phyloP scores from a whole-genome alignment of 2,113 vertebrate genomes.

The Melanocharis versteri region DNA sequence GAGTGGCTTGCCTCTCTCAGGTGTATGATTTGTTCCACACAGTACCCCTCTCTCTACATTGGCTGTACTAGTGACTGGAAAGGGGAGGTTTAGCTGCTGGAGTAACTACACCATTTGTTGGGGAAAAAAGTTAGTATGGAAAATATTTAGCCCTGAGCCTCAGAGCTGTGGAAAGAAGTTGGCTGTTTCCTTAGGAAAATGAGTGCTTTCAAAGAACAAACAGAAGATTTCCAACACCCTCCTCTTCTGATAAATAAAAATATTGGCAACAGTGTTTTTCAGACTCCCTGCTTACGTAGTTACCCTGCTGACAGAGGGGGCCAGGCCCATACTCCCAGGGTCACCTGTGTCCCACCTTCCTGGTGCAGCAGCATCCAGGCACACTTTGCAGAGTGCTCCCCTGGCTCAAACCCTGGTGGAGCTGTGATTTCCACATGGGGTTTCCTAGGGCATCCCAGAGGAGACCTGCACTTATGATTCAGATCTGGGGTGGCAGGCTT shows the following conservation, averaged over 20 bases:
- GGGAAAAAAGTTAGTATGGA: not conserved
- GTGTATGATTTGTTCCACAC: not conserved
- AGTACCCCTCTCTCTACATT: not conserved
- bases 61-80: not conserved
- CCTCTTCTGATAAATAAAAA: not conserved
- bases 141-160: not conserved
- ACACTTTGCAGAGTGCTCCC: accelerated
- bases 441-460: not conserved
- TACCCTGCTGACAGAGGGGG: not conserved
- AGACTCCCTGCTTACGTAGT: not conserved
- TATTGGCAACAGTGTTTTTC: not conserved
- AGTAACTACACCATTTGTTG: not conserved
- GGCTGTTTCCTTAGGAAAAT: not conserved
- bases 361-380: accelerated
- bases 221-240: not conserved
- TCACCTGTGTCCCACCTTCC: not conserved
- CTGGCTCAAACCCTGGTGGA: not conserved
- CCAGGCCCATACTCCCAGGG: not conserved
- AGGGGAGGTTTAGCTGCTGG: not conserved
- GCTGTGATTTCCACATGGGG: not conserved
- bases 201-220: not conserved
- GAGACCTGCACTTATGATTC: not conserved
- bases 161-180: not conserved
- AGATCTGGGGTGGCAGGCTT: not conserved
- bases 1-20: not conserved